phyloP scores from a whole-genome alignment of 2,113 vertebrate species.

The Empidonax alnorum region DNA sequence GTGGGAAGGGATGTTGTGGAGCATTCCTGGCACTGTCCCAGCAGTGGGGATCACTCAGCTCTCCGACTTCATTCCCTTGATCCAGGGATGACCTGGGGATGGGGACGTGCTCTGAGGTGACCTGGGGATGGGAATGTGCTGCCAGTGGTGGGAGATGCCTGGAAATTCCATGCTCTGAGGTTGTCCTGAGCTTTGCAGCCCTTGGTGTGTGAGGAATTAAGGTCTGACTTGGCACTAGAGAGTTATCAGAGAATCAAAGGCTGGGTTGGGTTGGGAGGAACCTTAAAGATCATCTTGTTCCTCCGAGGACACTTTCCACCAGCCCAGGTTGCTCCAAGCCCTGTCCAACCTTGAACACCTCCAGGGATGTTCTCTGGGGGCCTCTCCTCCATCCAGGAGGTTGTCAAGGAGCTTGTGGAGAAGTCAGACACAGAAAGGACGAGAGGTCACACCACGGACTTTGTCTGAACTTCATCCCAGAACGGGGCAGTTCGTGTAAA shows the following conservation, averaged over 20 bases:
- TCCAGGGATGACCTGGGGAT: neutral
- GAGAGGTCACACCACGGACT: neutral
- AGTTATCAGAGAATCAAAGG: neutral
- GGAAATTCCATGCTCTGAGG: accelerated
- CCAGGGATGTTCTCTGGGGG: neutral
- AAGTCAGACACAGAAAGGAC: neutral
- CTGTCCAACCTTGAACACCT: accelerated
- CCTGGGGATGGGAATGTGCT: neutral
- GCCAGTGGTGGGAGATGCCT: accelerated
- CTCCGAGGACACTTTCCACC: neutral
- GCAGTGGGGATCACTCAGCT: neutral
- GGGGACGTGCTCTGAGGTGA: neutral
- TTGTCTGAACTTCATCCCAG: neutral
- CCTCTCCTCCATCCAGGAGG: accelerated
- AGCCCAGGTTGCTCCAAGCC: neutral
- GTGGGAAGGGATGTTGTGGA: neutral
- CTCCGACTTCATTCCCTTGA: neutral
- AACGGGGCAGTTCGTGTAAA: neutral
- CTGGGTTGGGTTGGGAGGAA: neutral
- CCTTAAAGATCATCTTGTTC: accelerated
- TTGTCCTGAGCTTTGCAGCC: too few species aligned
- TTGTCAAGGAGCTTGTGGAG: neutral
- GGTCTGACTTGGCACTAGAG: neutral
- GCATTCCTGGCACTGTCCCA: accelerated
- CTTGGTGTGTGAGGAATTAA: neutral